Evolutionary conservation across 2,113 vertebrate species (phyloP).

Genomic region (Atlantisia rogersi): DNA sequence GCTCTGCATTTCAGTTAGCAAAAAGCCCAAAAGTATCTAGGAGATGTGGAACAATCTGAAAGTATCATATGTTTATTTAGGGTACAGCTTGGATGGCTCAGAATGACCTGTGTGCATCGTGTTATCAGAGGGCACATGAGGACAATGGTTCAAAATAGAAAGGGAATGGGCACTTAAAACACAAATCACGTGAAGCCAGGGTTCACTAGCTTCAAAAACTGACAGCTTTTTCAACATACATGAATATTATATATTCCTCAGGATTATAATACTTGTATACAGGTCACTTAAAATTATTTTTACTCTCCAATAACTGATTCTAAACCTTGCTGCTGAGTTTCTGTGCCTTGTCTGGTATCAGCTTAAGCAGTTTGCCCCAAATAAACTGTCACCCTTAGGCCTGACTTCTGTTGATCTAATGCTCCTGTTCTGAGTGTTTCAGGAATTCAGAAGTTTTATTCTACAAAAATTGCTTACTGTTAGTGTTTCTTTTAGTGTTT

Average conservation of each 20-base stretch:
- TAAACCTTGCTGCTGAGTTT: background rate
- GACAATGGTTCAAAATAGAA: background rate
- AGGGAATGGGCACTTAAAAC: background rate
- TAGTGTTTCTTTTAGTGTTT: background rate
- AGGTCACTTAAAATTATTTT: background rate
- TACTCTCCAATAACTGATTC: background rate
- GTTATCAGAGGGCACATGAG: background rate
- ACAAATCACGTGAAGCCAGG: background rate
- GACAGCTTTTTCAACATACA: background rate
- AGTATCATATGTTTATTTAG: background rate
- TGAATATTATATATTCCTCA: background rate
- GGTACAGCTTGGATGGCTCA: fast-evolving
- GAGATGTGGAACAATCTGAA: background rate
- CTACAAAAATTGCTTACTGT: background rate
- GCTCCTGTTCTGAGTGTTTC: background rate
- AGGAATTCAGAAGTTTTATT: background rate
- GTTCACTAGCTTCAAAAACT: background rate
- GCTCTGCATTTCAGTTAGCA: background rate
- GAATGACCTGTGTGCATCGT: background rate
- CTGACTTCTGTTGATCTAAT: background rate
- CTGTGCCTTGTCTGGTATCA: background rate
- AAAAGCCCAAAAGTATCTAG: background rate
- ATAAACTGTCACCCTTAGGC: background rate
- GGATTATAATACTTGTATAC: background rate
- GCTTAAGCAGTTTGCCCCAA: background rate